Evolutionary conservation across 1,140 invertebrate species (phyloP), one percentile per base, ranked within the genome.

Genomic region (Nasonia vitripennis): DNA sequence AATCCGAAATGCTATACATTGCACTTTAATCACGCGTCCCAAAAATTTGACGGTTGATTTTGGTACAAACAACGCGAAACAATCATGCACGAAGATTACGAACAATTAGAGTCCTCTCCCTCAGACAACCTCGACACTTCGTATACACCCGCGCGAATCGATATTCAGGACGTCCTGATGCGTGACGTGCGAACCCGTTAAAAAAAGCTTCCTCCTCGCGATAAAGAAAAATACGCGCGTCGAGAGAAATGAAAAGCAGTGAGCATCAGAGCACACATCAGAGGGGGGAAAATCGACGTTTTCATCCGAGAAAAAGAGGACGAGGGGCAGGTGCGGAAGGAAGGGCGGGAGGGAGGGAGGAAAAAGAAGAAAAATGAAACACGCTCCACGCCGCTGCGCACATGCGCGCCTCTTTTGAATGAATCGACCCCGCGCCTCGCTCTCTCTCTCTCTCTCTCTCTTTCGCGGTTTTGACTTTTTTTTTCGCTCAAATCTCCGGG

Each of bases 401-500:
- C 82, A 51, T 78, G 82, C 68, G 79, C 84, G 78, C 14, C 80
- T 86, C 84, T 82, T 82, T 85, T 81, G 78, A 85, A 85, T 85
- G 78, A 67, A 85, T 81, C 86, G 87, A 87, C 31, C 75, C 71
- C 31, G n/a, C 34, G 34, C 73, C 48, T 62, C 68, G 79, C 87
- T 83, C 79, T 80, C 84, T 86, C 34, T 85, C 45, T 48, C 87
- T 86, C 84, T 37, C 34, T 37, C 88, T 82, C 81, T 68, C 84
- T 88, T 55, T 77, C 86, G 80, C 41, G 80, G 84, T 78, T 31
- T 83, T 73, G 86, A 91, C 87, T 89, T 89, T 92, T 89, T 89
- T 90, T 91, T 91, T 89, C 90, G 87, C 88, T 88, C 89, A 91
- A 90, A 91, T 91, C 91, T 89, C 90, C n/a, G 51, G 90, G 90